Conservation (phyloP, 2,797 vertebrate species). For the Danio jaintianensis region DNA sequence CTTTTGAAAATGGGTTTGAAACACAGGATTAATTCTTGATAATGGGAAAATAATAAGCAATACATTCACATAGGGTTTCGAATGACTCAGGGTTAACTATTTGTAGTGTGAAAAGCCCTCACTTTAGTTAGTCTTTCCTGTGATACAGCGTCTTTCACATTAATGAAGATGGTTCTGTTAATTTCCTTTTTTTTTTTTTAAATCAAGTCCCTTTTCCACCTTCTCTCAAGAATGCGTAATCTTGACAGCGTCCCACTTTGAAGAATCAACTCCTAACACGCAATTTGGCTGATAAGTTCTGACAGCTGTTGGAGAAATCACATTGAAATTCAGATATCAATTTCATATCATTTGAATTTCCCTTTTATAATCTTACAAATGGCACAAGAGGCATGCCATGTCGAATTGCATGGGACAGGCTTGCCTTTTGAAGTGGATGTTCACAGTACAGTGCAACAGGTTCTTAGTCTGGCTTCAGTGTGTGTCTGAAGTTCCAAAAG, state of each 20-base stretch:
- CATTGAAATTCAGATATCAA: slow-evolving; percentile 47
- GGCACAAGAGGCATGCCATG: slow-evolving; percentile 21
- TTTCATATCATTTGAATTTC: slow-evolving; percentile 47
- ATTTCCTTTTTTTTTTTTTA: background rate
- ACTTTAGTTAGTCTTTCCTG: background rate
- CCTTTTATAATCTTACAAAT: slow-evolving; percentile 42
- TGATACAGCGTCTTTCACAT: slow-evolving; percentile 10
- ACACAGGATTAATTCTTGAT: too few species aligned
- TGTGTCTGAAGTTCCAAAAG: slow-evolving; percentile 36
- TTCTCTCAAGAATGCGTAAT: slow-evolving; percentile 4
- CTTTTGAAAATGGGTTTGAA: too few species aligned
- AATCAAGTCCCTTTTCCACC: slow-evolving; percentile 3
- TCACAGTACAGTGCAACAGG: slow-evolving; percentile 11
- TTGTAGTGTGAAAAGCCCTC: too few species aligned
- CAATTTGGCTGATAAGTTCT: slow-evolving; percentile 37
- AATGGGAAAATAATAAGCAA: too few species aligned
- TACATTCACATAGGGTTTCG: too few species aligned
- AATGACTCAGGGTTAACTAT: too few species aligned
- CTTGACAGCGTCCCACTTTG: slow-evolving; percentile 40
- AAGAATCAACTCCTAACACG: slow-evolving; percentile 10
- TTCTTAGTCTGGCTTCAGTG: slow-evolving; percentile 2
- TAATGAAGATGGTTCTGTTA: background rate
- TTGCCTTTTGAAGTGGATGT: slow-evolving; percentile 49
- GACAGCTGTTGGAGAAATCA: slow-evolving; percentile 48
- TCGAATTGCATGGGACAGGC: slow-evolving; percentile 35